Conservation (phyloP, 2,113 vertebrate species). For the Ptilonorhynchus violaceus region DNA sequence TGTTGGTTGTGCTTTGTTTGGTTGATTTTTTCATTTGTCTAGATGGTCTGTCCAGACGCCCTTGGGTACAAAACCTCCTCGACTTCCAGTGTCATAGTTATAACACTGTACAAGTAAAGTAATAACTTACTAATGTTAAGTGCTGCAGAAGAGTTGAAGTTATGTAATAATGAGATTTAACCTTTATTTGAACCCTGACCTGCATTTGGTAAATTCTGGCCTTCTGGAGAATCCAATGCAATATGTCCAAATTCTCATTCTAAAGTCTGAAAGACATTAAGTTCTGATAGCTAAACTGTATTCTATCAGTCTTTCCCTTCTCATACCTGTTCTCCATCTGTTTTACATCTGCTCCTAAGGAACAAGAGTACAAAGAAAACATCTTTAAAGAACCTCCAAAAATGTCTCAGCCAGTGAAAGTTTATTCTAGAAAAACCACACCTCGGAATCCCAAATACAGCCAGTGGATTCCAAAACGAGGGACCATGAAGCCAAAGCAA, state of each 20-base stretch:
- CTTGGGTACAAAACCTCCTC: neutral
- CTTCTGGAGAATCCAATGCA: neutral
- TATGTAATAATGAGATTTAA: neutral
- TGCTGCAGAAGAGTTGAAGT: neutral
- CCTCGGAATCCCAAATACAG: conserved; percentile 44
- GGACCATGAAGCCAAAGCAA: conserved; percentile 72
- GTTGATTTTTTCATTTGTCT: neutral
- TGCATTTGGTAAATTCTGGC: neutral
- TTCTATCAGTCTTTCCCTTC: neutral
- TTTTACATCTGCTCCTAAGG: conserved; percentile 74
- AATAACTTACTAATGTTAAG: neutral
- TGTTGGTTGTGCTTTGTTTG: neutral
- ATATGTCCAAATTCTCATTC: neutral
- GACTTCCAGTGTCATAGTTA: neutral
- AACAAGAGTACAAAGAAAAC: conserved; percentile 81
- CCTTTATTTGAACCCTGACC: conserved; percentile 12
- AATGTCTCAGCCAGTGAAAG: conserved; percentile 61
- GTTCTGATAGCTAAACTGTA: neutral
- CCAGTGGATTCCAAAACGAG: conserved; percentile 63
- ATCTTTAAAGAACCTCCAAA: conserved; percentile 74
- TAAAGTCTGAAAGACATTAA: conserved; percentile 15
- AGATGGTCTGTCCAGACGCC: neutral
- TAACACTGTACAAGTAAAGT: neutral
- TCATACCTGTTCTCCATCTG: conserved; percentile 60
- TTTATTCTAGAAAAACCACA: conserved; percentile 71